A percentile compares a stretch with the other conserved stretches of the same genome.
phyloP scores from a whole-genome alignment of 1,140 invertebrate species.

The Pseudoatta argentina region DNA sequence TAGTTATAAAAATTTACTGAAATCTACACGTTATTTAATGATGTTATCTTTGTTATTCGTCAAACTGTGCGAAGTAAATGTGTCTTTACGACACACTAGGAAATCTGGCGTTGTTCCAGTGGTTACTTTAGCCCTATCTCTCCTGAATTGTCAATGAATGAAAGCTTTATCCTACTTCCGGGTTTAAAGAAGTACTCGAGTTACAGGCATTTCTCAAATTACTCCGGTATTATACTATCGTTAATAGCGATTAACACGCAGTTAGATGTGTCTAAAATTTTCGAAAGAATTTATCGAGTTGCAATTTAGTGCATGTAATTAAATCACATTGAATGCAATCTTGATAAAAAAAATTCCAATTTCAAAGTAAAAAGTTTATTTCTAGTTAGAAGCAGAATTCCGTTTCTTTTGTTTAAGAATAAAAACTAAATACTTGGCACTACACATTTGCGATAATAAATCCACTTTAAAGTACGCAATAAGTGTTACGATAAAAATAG shows the following conservation, averaged over 20 bases:
- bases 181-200: slow-evolving; percentile 29
- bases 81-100: slow-evolving; percentile 3
- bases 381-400: background rate
- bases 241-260: slow-evolving; percentile 35
- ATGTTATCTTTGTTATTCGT: background rate
- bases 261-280: background rate
- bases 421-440: background rate
- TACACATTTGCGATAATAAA: background rate
- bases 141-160: slow-evolving; percentile 56
- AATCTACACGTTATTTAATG: background rate
- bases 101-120: slow-evolving; percentile 66
- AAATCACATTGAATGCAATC: background rate
- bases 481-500: background rate
- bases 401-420: background rate
- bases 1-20: background rate
- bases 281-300: background rate
- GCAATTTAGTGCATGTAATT: too few relatives aligned
- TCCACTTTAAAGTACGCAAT: background rate
- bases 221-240: slow-evolving; percentile 19
- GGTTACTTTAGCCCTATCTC: slow-evolving; percentile 31
- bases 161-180: slow-evolving; percentile 57
- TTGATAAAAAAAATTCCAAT: background rate
- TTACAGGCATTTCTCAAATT: slow-evolving; percentile 53
- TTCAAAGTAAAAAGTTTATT: background rate
- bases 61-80: slow-evolving; percentile 27